Conservation (phyloP, 2,797 vertebrate species). For the Gadopsis marmoratus region DNA sequence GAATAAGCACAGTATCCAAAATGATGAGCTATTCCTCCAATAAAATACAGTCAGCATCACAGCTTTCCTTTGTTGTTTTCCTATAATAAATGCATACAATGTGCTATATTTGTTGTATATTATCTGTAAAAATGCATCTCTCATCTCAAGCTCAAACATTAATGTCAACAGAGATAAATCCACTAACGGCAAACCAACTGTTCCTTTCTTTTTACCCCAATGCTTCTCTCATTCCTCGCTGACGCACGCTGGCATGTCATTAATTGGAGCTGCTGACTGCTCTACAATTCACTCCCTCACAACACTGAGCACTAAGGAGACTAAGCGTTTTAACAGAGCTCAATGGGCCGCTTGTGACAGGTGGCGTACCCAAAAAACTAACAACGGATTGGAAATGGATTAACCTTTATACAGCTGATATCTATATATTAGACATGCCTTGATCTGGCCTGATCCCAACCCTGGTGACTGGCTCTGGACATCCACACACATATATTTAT, state of each 20-base stretch:
- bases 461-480: neutral
- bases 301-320: slow-evolving; percentile 12
- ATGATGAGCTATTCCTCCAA: neutral
- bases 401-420: neutral
- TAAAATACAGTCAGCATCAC: neutral
- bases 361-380: slow-evolving; percentile 7
- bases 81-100: neutral
- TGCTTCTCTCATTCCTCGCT: neutral
- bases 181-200: neutral
- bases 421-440: neutral
- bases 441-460: neutral
- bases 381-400: slow-evolving; percentile 10
- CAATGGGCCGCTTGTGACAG: slow-evolving; percentile 36
- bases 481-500: neutral
- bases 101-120: neutral
- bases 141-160: neutral
- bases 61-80: neutral
- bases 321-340: slow-evolving; percentile 19
- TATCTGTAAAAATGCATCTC: neutral
- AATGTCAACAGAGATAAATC: neutral
- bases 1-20: neutral
- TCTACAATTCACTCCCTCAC: slow-evolving; percentile 18
- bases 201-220: neutral
- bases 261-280: slow-evolving; percentile 45
- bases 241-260: slow-evolving; percentile 22